Evolutionary conservation across 2,113 vertebrate species (phyloP).

Genomic region (Sapajus apella): DNA sequence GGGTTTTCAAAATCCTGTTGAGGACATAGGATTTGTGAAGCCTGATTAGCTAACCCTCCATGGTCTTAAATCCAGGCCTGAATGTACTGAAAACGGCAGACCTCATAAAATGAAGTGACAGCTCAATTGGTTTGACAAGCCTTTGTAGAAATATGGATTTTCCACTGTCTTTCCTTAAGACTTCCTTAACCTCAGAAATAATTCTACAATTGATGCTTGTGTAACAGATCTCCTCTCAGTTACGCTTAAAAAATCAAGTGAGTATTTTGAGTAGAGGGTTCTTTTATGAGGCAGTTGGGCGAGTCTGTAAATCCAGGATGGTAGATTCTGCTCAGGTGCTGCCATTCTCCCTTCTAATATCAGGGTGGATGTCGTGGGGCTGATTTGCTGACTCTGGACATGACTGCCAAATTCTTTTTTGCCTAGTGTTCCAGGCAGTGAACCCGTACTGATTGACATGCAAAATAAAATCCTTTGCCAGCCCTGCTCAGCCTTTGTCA

Average conservation of each 20-base stretch:
- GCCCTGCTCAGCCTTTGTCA: neutral
- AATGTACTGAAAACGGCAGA: neutral
- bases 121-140: neutral
- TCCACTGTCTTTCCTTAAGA: neutral
- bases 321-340: neutral
- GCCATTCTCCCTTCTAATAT: too few relatives aligned
- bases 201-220: neutral
- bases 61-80: constrained; percentile 14
- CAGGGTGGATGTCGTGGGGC: too few relatives aligned
- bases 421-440: neutral
- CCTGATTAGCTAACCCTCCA: neutral
- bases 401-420: neutral
- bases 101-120: neutral
- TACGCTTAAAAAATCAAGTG: neutral
- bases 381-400: neutral
- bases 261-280: neutral
- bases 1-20: neutral
- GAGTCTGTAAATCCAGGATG: neutral
- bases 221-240: neutral
- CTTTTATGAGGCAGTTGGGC: neutral
- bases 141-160: constrained; percentile 26
- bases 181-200: constrained; percentile 41
- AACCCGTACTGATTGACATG: neutral
- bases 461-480: neutral
- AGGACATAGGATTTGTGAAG: constrained; percentile 39